These are phyloP conservation scores for Athene noctua DNA, from an alignment of 2,113 vertebrate species.

Conservation along the genomic window DNA sequence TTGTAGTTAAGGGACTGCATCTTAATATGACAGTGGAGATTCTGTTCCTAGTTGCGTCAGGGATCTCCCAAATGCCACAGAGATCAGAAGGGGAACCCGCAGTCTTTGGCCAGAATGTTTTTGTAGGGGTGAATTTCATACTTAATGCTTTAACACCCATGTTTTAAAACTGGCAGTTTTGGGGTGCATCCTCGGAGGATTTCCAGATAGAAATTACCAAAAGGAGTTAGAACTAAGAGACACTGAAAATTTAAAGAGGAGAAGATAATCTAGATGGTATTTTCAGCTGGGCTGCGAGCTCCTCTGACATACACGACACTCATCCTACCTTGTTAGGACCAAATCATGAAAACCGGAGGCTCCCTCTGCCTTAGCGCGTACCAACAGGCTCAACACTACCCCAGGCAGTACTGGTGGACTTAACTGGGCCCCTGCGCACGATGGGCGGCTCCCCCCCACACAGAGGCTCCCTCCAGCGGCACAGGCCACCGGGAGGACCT, in stretches of 20 bases:
- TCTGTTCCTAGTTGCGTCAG: not conserved
- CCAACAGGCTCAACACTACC: not conserved
- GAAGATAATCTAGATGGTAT: not conserved
- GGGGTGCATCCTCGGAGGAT: too few relatives aligned
- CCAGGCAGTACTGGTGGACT: not conserved
- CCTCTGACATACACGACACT: fast-evolving
- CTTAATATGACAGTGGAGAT: fast-evolving
- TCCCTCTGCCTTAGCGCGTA: too few relatives aligned
- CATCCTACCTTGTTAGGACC: not conserved
- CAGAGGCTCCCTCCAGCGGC: not conserved
- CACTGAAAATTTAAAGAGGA: fast-evolving
- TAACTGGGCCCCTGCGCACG: fast-evolving
- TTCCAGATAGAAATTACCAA: not conserved
- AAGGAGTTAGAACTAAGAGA: not conserved
- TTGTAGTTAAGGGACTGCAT: not conserved
- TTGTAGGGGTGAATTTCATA: not conserved
- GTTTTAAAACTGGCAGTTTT: not conserved
- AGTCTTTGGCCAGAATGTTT: not conserved
- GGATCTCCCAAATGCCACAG: fast-evolving
- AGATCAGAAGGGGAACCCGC: fast-evolving
- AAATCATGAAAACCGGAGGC: not conserved
- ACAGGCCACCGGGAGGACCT: not conserved
- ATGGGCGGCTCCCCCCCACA: not conserved
- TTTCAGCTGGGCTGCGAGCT: not conserved
- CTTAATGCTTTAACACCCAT: not conserved